Conservation (phyloP, 92 coral and sea anemone genomes). For the Blastomussa wellsi region DNA sequence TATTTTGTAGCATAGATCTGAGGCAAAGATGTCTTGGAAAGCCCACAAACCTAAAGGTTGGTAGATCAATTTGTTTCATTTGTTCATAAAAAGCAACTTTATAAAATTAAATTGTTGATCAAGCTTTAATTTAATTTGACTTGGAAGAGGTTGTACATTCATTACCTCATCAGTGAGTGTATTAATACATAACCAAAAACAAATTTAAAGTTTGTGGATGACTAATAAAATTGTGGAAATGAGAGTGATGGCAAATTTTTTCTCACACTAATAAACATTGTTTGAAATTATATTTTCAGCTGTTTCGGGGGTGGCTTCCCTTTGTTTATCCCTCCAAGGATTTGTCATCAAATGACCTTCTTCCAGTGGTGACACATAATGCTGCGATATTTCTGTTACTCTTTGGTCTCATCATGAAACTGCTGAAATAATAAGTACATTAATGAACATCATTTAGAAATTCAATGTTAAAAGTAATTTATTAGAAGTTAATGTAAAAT, state of each 20-base stretch:
- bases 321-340: constrained; percentile 54
- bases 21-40: constrained; percentile 70
- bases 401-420: constrained; percentile 21
- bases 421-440: constrained; percentile 14
- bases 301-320: constrained; percentile 70
- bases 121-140: neutral
- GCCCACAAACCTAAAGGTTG: constrained; percentile 57
- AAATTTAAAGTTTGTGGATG: neutral
- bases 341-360: neutral
- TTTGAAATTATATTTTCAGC: constrained; percentile 39
- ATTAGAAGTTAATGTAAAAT: neutral
- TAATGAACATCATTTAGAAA: neutral
- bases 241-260: no score
- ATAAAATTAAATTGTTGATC: neutral
- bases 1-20: constrained; percentile 63
- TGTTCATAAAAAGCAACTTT: neutral
- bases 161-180: neutral
- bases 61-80: neutral
- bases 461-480: neutral
- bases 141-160: neutral
- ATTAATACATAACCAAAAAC: neutral
- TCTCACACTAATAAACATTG: no score
- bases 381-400: constrained; percentile 35
- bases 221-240: neutral
- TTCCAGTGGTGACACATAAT: constrained; percentile 22